A percentile compares a stretch with the other conserved stretches of the same genome.
Evolutionary conservation across 2,113 vertebrate genomes (phyloP).

Genomic region (Propithecus coquereli): DNA sequence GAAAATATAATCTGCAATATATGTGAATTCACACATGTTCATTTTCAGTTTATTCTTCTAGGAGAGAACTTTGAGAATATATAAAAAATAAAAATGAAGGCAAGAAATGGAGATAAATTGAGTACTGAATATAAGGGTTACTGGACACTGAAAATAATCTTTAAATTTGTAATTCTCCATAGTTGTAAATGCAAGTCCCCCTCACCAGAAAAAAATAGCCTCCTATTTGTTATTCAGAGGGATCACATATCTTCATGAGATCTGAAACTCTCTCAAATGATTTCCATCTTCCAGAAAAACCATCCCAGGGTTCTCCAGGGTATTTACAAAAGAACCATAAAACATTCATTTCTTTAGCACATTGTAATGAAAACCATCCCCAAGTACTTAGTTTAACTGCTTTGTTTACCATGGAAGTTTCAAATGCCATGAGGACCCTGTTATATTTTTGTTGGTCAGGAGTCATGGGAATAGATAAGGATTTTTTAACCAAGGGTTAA

Average conservation of each 20-base stretch:
- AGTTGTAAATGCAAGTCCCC: background rate
- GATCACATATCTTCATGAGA: slow-evolving; percentile 68
- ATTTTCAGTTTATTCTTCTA: background rate
- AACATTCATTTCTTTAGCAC: slow-evolving; percentile 72
- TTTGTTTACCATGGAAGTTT: slow-evolving; percentile 73
- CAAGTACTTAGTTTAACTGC: slow-evolving; percentile 58
- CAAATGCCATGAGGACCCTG: slow-evolving; percentile 48
- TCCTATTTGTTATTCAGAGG: slow-evolving; percentile 64
- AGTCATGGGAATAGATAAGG: slow-evolving; percentile 42
- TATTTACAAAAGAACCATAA: slow-evolving; percentile 74
- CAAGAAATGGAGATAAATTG: background rate
- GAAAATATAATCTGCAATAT: background rate
- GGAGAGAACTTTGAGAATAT: background rate
- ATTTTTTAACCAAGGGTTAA: slow-evolving; percentile 64
- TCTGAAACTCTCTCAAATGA: slow-evolving; percentile 68
- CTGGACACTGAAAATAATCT: background rate
- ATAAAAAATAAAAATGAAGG: slow-evolving; percentile 50
- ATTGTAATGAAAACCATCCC: slow-evolving; percentile 75
- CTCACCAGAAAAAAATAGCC: background rate
- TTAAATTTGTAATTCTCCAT: background rate
- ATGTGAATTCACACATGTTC: background rate
- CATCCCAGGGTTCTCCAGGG: slow-evolving; percentile 59
- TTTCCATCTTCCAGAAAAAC: slow-evolving; percentile 73
- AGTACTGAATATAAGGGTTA: slow-evolving; percentile 8
- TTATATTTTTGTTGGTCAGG: slow-evolving; percentile 69